Conservation (phyloP, 2,113 vertebrate species). For the Stigmatopora nigra region DNA sequence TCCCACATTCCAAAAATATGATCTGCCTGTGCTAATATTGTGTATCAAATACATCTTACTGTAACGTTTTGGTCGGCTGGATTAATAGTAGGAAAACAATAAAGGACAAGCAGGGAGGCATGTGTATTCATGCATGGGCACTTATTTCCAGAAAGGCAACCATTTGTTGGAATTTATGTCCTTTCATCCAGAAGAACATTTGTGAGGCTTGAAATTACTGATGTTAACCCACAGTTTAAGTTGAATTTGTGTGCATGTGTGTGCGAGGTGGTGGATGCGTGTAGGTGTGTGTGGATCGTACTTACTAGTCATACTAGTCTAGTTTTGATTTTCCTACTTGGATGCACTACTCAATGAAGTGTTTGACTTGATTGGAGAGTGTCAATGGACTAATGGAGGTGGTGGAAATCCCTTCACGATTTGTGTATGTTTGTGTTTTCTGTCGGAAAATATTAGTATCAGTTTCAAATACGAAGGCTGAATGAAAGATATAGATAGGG, state of each 20-base stretch:
- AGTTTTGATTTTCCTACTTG: slow-evolving; percentile 33
- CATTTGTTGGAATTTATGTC: no score
- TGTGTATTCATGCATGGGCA: no score
- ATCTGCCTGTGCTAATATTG: no score
- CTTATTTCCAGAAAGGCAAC: no score
- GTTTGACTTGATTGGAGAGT: slow-evolving; percentile 25
- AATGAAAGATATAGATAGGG: background rate
- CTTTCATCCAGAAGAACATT: no score
- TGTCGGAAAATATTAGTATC: background rate
- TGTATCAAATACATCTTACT: no score
- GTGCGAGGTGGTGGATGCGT: background rate
- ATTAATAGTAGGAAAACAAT: no score
- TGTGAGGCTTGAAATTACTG: no score
- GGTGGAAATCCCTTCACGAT: slow-evolving; percentile 35
- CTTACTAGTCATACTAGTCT: slow-evolving; percentile 4
- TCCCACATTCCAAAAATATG: no score
- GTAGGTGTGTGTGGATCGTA: background rate
- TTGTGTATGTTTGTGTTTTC: slow-evolving; percentile 8
- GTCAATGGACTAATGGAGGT: slow-evolving; percentile 44
- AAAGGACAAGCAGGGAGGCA: no score
- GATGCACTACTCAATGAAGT: background rate
- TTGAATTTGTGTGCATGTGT: slow-evolving; percentile 6
- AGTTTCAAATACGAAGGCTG: background rate
- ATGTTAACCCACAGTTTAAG: no score
- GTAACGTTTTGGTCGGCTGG: no score